Evolutionary conservation across 2,113 vertebrate genomes (phyloP), one percentile per base, ranked within the genome.

Genomic region (Amazona guildingii): DNA sequence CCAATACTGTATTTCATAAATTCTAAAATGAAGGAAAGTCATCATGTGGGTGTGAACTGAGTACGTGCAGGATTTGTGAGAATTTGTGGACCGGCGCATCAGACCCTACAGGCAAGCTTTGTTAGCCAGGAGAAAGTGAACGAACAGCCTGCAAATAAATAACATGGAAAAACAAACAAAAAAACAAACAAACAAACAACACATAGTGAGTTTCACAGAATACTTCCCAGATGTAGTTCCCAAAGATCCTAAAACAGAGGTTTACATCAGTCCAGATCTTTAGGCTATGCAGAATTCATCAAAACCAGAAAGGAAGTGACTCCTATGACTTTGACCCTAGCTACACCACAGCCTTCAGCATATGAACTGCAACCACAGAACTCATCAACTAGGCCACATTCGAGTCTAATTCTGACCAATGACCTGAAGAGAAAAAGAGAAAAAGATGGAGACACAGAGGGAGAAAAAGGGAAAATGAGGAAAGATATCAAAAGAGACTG

Each of bases 361-460:
- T 49, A 79, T 83, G 80, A 92, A 96, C 84, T 55, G 35, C 55
- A 87, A 89, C 14, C 11, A 62, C 35, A 73, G 96, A 72, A 96
- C 92, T 97, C 97, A 97, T 95, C 95, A 97, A 90, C 76, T 66
- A 52, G 82, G 76, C 88, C 83, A 96, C 84, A 74, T n/a, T 91
- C 75, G 96, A 48, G 70, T 79, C 73, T 87, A 96, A 95, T 92
- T 95, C 88, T 91, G 81, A 97, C 88, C 83, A 39, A 49, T 84
- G 94, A 97, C 92, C 94, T 95, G 83, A 77, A 96, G 61, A 94
- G 76, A 95, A 69, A 78, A 43, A 86, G 24, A 43, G 17, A 52
- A 48, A 16, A 17, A 21, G 17, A 48, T 8, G 4, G 15, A 57
- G 44, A 55, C 28, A 46, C 7, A 87, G 46, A 66, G 9, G 4